Conservation (phyloP, 1,140 invertebrate species). For the Rhagoletis zephyria region DNA sequence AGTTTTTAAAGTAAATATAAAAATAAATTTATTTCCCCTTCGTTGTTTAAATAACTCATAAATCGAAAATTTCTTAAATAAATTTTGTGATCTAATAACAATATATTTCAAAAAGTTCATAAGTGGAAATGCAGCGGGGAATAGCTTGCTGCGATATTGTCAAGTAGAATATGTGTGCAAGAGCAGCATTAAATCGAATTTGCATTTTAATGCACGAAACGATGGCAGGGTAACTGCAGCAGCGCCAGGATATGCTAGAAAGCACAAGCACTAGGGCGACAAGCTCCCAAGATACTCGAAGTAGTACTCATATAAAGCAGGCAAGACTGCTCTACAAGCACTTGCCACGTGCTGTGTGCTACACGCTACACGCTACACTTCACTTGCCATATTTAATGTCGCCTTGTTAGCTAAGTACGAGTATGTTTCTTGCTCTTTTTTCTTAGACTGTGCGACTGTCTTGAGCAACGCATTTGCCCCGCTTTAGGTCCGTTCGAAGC, state of each 20-base stretch:
- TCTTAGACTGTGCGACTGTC: neutral
- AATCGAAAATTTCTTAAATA: slow-evolving; percentile 14
- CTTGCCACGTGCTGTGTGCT: neutral
- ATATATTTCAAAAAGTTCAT: slow-evolving; percentile 11
- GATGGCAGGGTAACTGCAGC: neutral
- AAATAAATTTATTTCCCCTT: neutral
- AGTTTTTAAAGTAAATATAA: neutral
- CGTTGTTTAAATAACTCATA: neutral
- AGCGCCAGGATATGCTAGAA: neutral
- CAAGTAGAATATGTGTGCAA: slow-evolving; percentile 2
- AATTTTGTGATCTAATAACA: slow-evolving; percentile 34
- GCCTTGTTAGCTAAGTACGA: neutral
- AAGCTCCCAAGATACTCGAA: neutral
- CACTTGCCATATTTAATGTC: slow-evolving; percentile 15
- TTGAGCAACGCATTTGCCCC: slow-evolving; percentile 26
- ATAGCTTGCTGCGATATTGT: neutral
- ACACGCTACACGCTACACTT: neutral
- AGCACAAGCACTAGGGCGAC: neutral
- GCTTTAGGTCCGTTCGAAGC: neutral
- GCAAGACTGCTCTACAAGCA: neutral
- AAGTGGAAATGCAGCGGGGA: neutral
- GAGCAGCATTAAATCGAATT: slow-evolving; percentile 34
- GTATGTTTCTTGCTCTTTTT: neutral
- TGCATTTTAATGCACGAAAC: slow-evolving; percentile 46
- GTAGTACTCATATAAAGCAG: neutral